A percentile compares a stretch with the other conserved stretches of the same genome.
Conservation (phyloP, 2,113 vertebrate genomes). For the Triplophysa siluroides region DNA sequence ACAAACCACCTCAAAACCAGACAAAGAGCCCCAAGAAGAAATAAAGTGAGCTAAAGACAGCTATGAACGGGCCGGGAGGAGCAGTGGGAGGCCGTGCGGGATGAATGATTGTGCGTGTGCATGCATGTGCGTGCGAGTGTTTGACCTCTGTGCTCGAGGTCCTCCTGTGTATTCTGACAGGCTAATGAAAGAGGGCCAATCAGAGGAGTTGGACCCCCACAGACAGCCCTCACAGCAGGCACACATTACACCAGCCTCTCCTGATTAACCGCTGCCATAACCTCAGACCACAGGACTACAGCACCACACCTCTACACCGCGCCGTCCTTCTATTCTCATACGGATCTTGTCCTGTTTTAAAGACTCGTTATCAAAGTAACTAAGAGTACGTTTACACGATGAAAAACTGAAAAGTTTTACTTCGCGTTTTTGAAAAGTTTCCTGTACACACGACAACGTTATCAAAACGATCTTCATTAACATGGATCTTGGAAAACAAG, state of each 20-base stretch:
- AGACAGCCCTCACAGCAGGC: slow-evolving; percentile 48
- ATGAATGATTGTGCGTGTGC: slow-evolving; percentile 5
- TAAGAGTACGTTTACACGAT: too few species aligned
- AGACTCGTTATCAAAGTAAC: background rate
- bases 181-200: slow-evolving; percentile 63
- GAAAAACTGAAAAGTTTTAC: too few species aligned
- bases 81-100: background rate
- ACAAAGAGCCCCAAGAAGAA: background rate
- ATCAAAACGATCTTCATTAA: too few species aligned
- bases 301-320: background rate
- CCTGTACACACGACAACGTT: too few species aligned
- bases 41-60: slow-evolving; percentile 23
- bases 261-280: slow-evolving; percentile 59
- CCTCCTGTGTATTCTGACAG: slow-evolving; percentile 58
- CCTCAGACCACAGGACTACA: slow-evolving; percentile 41
- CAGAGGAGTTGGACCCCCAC: slow-evolving; percentile 45
- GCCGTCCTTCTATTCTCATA: background rate
- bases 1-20: slow-evolving; percentile 9
- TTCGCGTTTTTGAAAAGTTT: too few species aligned
- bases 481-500: too few species aligned
- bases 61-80: slow-evolving; percentile 25
- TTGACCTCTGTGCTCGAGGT: slow-evolving; percentile 53
- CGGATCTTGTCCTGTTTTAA: background rate
- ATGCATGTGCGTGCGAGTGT: slow-evolving; percentile 25
- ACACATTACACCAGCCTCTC: slow-evolving; percentile 37